phyloP scores from a whole-genome alignment of 1,140 invertebrate genomes.

The Holotrichia oblita region DNA sequence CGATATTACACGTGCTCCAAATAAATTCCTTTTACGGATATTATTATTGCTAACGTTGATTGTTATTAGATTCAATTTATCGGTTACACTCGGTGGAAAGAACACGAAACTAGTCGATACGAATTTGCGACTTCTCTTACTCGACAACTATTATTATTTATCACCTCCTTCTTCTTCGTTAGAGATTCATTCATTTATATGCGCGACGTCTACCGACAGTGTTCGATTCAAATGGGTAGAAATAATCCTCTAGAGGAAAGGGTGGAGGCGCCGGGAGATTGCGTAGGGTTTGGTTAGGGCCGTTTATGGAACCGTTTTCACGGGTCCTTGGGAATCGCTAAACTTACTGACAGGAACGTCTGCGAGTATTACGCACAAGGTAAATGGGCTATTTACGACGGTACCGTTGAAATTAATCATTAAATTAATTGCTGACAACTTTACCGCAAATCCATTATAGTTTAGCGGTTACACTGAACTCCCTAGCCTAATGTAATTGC shows the following conservation, averaged over 20 bases:
- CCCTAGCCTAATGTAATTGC: conserved; percentile 5
- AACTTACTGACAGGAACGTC: neutral
- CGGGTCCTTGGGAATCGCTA: neutral
- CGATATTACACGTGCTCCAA: too few relatives aligned
- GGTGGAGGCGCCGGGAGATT: too few relatives aligned
- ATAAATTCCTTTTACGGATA: too few relatives aligned
- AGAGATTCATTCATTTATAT: too few relatives aligned
- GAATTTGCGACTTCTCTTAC: too few relatives aligned
- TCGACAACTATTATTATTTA: too few relatives aligned
- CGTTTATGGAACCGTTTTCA: neutral
- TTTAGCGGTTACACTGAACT: neutral
- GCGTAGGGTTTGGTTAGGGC: neutral
- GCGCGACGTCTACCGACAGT: neutral
- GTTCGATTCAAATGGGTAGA: neutral
- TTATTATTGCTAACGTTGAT: too few relatives aligned
- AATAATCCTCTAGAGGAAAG: neutral
- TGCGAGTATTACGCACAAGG: neutral
- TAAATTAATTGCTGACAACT: conserved; percentile 17
- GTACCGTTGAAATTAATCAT: neutral
- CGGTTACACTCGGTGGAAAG: too few relatives aligned
- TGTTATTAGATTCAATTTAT: too few relatives aligned
- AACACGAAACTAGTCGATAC: too few relatives aligned
- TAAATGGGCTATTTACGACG: neutral
- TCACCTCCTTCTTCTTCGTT: too few relatives aligned
- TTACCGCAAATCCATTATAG: conserved; percentile 10